Evolutionary conservation across 2,113 vertebrate genomes (phyloP).

Genomic region (Neotoma lepida): DNA sequence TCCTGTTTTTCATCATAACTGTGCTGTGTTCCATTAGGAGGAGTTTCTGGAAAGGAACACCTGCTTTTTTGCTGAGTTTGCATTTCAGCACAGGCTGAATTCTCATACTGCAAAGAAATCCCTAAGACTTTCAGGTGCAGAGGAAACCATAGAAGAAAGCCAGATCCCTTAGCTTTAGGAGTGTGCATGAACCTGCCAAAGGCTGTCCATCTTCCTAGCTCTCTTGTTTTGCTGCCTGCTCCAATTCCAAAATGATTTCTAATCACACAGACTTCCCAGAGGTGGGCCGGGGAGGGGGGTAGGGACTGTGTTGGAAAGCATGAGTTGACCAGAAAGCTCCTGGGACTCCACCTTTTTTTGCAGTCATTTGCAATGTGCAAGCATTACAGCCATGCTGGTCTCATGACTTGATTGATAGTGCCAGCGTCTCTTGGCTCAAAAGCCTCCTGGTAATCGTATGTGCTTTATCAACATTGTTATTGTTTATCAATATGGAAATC

Average conservation of each 20-base stretch:
- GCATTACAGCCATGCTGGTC: neutral
- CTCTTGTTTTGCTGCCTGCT: neutral
- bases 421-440: neutral
- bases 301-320: neutral
- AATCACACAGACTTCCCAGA: neutral
- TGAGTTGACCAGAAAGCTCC: neutral
- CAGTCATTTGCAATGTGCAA: neutral
- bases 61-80: conserved; percentile 20
- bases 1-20: conserved; percentile 20
- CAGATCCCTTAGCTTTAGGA: neutral
- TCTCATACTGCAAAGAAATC: conserved; percentile 1
- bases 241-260: neutral
- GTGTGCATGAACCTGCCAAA: neutral
- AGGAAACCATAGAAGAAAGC: conserved; percentile 7
- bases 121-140: neutral
- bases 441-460: neutral
- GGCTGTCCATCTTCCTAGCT: neutral
- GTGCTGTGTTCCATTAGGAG: neutral
- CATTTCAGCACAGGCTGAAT: conserved; percentile 29
- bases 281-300: neutral
- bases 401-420: neutral
- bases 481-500: neutral
- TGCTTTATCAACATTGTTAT: neutral
- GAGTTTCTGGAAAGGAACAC: conserved; percentile 32
- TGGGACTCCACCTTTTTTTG: neutral